Conservation (phyloP, 2,797 vertebrate species). For the Artibeus jamaicensis region DNA sequence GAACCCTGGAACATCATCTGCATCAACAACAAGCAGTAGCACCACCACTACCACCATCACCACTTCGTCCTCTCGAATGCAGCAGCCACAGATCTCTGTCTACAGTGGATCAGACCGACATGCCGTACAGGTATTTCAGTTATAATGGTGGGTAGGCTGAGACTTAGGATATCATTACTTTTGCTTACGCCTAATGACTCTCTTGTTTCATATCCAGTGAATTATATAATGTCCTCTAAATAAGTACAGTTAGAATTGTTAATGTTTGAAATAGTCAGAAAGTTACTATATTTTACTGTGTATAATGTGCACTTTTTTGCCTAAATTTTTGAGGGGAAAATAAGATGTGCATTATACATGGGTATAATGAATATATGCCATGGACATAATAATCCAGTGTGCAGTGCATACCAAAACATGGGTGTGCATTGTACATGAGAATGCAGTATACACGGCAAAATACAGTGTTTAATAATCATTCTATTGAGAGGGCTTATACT, state of each 20-base stretch:
- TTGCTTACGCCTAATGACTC: neutral
- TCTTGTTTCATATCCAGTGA: constrained; percentile 23
- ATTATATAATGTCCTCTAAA: neutral
- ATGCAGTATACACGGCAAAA: no score
- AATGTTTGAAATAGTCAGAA: neutral
- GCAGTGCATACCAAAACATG: no score
- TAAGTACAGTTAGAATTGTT: constrained; percentile 21
- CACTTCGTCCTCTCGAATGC: constrained; percentile 82
- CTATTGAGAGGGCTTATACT: neutral
- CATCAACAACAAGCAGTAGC: constrained; percentile 74
- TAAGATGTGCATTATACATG: no score
- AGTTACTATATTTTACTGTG: neutral
- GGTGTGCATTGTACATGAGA: no score
- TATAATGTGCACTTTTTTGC: no score
- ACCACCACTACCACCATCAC: constrained; percentile 82
- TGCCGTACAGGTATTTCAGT: constrained; percentile 89
- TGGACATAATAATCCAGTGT: no score
- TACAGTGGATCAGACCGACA: constrained; percentile 91
- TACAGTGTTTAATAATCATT: constrained; percentile 13
- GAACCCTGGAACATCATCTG: constrained; percentile 81
- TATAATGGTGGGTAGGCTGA: neutral
- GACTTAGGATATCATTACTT: neutral
- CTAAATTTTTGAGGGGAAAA: no score
- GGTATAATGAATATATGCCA: no score
- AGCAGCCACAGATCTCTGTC: constrained; percentile 87